These are phyloP conservation scores for Ostrea edulis DNA, from an alignment of 1,140 invertebrate genomes.

Conservation along the genomic window DNA sequence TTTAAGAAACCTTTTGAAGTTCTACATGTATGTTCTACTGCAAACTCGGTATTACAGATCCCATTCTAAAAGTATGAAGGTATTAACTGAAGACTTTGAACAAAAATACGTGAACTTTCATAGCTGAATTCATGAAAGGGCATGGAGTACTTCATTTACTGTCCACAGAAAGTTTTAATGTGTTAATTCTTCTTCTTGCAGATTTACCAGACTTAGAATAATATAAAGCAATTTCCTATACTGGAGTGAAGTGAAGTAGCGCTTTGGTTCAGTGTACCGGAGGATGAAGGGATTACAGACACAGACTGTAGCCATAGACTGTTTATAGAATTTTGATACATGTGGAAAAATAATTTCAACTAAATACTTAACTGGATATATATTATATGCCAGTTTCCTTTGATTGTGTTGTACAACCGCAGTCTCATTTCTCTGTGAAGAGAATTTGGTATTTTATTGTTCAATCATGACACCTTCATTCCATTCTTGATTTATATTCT, in stretches of 20 bases:
- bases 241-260: not conserved
- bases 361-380: not conserved
- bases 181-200: not conserved
- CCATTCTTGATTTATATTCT: not conserved
- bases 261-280: not conserved
- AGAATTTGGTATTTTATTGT: not conserved
- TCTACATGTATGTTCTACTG: no score
- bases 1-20: no score
- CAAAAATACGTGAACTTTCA: no score
- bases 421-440: not conserved
- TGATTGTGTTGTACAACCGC: not conserved
- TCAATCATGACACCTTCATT: not conserved
- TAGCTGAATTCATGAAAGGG: no score
- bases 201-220: slow-evolving; percentile 6
- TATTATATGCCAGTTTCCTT: not conserved
- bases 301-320: not conserved
- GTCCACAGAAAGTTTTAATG: no score
- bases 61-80: no score
- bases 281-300: not conserved
- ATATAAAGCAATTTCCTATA: not conserved
- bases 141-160: no score
- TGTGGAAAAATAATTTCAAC: not conserved
- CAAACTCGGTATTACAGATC: no score
- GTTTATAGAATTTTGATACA: not conserved
- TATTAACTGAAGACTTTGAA: no score